These are phyloP conservation scores for Morelia viridis DNA, from an alignment of 2,797 vertebrate species.

Conservation along the genomic window DNA sequence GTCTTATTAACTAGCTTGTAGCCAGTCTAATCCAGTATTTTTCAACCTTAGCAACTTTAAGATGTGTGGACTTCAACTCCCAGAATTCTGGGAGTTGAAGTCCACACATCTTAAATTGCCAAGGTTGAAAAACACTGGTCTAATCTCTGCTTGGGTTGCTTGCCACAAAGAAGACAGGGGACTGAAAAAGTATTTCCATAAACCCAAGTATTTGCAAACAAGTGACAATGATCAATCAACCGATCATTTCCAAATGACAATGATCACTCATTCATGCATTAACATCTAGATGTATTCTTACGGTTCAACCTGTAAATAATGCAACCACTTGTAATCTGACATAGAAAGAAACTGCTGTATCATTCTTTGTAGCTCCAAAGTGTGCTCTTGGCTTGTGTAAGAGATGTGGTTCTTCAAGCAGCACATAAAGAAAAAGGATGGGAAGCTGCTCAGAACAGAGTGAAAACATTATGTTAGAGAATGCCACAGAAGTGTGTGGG, in stretches of 20 bases:
- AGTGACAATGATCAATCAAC: neutral
- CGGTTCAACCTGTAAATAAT: neutral
- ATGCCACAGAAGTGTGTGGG: neutral
- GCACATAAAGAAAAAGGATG: neutral
- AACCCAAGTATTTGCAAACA: neutral
- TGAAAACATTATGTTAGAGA: neutral
- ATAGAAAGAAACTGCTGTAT: neutral
- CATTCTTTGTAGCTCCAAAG: neutral
- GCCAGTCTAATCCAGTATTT: no score
- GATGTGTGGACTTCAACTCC: neutral
- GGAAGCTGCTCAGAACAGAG: neutral
- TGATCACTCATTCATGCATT: neutral
- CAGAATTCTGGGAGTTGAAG: neutral
- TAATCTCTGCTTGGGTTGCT: neutral
- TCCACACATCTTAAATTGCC: neutral
- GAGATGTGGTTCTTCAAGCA: neutral
- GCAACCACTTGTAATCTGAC: neutral
- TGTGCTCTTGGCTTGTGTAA: neutral
- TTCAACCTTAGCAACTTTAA: no score
- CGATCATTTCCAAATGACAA: neutral
- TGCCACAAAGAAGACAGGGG: neutral
- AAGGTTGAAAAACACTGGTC: neutral
- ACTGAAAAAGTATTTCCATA: neutral
- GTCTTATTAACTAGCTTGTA: no score
- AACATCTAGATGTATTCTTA: neutral